Conservation (phyloP, 2,888 invertebrate genomes). For the Rutpela maculata region DNA sequence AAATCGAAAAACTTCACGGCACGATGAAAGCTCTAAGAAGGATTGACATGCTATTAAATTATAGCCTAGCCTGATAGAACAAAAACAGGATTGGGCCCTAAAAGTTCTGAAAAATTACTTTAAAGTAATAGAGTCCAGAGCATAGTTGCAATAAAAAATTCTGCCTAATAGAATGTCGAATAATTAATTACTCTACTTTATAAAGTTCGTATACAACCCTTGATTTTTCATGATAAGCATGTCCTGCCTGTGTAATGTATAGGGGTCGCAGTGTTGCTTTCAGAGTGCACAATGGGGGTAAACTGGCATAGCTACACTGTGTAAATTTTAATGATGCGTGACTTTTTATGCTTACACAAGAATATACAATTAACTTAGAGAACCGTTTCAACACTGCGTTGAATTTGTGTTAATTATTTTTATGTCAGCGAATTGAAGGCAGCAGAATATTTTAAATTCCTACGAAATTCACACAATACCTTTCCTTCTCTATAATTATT, state of each 20-base stretch:
- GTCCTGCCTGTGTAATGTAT: background rate
- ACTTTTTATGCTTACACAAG: background rate
- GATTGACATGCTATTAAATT: background rate
- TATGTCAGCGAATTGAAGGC: background rate
- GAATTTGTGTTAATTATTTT: background rate
- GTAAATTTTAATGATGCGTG: slow-evolving; percentile 2
- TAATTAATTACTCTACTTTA: background rate
- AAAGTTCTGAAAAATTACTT: background rate
- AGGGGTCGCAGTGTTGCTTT: background rate
- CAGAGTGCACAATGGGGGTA: background rate
- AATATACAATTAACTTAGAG: background rate
- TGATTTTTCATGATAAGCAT: background rate
- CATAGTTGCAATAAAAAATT: background rate
- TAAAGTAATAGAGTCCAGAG: no score
- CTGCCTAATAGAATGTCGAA: background rate
- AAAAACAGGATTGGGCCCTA: background rate
- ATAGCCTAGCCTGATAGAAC: background rate
- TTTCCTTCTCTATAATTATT: background rate
- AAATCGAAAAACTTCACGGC: background rate
- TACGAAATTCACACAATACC: background rate
- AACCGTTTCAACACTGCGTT: background rate
- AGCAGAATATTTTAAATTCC: background rate
- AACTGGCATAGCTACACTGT: background rate
- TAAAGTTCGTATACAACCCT: background rate
- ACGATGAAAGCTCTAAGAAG: background rate